Base-by-base conservation (phyloP, 2,888 invertebrate species). In the Pheosia tremula region DNA sequence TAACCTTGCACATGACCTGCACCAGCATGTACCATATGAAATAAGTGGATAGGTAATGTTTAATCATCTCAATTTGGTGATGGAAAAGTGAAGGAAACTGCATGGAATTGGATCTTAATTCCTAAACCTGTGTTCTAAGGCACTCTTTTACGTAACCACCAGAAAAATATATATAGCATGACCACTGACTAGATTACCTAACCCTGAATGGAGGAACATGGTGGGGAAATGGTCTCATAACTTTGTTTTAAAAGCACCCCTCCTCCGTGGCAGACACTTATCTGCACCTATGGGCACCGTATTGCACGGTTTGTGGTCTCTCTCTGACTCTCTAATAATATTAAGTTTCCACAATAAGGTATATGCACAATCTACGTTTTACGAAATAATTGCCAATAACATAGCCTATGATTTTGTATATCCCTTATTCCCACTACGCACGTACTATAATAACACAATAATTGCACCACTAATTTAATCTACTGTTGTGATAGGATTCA, bases 391-490 rank as follows among this genome's bases (percentile, higher is more conserved):
- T 24, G 24, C 24, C 24, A 24, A 24, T 24, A 24, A 24, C 24
- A 2, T 24, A 24, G 24, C 24, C 24, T 24, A 24, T 24, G 24
- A 24, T 24, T 11, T 10, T 53, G n/a, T 39, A 39, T 55, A 55
- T 38, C 39, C 39, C 39, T 39, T 39, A n/a, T 13, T n/a, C 2
- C 11, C 7, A 55, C 37, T 6, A 10, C 43, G 53, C 36, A 50
- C 49, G 52, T 50, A 50, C 38, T 55, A 37, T 53, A 39, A 39
- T 55, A 55, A 55, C 55, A 55, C 58, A 60, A 39, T 55, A 55
- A 45, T 10, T 47, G 49, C 41, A 56, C 49, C 9, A 36, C 24
- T 52, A 24, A 56, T 45, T 45, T 56, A 56, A 56, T 56, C 45
- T 56, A 36, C 55, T 56, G 43, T 56, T 56, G 43, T 56, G 43